Percentiles rank a stretch among this genome's conserved stretches.
These are phyloP conservation scores for Eira barbara DNA, from an alignment of 2,113 vertebrate species.

Conservation along the genomic window DNA sequence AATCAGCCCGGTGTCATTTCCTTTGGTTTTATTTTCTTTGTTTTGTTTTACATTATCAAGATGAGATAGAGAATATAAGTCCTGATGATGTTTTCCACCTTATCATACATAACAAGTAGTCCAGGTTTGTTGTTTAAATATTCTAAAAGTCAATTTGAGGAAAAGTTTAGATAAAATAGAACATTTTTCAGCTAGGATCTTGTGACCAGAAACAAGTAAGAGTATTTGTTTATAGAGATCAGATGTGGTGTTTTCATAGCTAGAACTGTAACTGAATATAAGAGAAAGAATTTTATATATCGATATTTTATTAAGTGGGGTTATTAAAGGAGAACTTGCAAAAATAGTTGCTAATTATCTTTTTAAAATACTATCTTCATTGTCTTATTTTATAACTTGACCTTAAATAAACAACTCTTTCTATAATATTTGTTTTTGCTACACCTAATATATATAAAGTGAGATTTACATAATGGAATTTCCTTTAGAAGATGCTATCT, in stretches of 20 bases:
- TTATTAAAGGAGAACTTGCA: not conserved
- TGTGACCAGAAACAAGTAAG: not conserved
- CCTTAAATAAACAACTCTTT: not conserved
- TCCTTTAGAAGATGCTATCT: not conserved
- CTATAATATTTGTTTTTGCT: not conserved
- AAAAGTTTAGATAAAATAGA: not conserved
- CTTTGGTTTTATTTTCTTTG: not conserved
- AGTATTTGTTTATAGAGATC: not conserved
- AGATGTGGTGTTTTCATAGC: not conserved
- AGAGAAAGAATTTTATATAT: not conserved
- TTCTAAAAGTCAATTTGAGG: slow-evolving; percentile 13
- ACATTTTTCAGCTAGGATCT: not conserved
- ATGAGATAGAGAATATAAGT: slow-evolving; percentile 7
- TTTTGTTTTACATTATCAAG: slow-evolving; percentile 48
- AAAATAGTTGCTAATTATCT: not conserved
- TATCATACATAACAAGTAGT: slow-evolving; percentile 33
- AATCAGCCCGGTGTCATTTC: slow-evolving; percentile 38
- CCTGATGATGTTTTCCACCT: slow-evolving; percentile 33
- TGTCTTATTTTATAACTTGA: not conserved
- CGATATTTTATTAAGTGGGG: not conserved
- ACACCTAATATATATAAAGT: not conserved
- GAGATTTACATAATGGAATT: not conserved
- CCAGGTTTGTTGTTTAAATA: not conserved
- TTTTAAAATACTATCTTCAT: not conserved
- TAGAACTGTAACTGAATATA: not conserved